A percentile compares a stretch with the other conserved stretches of the same genome.
These are phyloP conservation scores for Trachops cirrhosus DNA, from an alignment of 2,797 vertebrate species.

Conservation along the genomic window DNA sequence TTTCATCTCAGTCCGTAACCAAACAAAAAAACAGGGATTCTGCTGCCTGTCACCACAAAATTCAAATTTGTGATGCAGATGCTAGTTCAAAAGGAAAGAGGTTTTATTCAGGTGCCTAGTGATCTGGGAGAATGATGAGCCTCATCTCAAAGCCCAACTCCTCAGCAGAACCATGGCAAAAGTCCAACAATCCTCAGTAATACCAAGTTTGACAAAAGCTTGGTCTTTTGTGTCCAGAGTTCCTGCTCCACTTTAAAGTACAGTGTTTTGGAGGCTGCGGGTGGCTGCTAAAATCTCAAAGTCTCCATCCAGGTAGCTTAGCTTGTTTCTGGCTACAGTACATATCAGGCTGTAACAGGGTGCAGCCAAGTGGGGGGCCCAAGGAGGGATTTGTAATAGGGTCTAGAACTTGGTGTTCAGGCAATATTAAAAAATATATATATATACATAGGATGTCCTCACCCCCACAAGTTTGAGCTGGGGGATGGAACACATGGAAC, in stretches of 20 bases:
- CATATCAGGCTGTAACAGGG: neutral
- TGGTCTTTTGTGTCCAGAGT: neutral
- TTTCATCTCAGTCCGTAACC: neutral
- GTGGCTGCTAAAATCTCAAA: neutral
- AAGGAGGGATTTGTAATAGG: too few species aligned
- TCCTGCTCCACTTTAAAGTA: neutral
- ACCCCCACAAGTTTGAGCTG: too few species aligned
- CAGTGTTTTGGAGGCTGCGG: neutral
- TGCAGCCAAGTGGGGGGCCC: too few species aligned
- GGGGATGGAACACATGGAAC: too few species aligned
- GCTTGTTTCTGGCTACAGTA: neutral
- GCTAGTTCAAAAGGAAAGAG: neutral
- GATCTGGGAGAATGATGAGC: neutral
- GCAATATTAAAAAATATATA: too few species aligned
- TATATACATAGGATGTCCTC: too few species aligned
- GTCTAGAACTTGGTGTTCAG: too few species aligned
- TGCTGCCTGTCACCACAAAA: neutral
- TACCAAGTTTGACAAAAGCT: neutral
- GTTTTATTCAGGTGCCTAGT: neutral
- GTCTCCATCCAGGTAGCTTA: neutral
- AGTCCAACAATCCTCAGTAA: neutral
- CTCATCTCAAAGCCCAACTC: neutral
- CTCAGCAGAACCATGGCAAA: neutral
- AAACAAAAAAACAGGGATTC: neutral
- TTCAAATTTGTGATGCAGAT: neutral